Evolutionary conservation across 1,140 invertebrate species (phyloP).

Genomic region (Battus philenor): DNA sequence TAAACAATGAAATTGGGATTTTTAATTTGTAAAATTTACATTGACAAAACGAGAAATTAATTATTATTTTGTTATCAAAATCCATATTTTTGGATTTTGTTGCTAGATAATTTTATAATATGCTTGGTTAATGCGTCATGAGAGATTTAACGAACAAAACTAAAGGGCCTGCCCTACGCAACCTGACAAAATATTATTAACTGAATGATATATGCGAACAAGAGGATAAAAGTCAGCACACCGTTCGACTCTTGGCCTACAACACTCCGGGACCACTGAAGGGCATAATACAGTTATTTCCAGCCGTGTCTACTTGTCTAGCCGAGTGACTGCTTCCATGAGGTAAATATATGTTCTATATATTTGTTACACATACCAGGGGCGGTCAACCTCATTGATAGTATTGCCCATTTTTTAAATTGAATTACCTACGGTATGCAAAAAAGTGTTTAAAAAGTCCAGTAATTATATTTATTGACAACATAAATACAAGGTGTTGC

Average conservation of each 20-base stretch:
- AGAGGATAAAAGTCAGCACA: conserved; percentile 48
- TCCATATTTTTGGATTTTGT: no score
- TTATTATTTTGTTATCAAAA: no score
- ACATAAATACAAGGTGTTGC: no score
- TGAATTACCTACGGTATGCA: no score
- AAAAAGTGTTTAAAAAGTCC: no score
- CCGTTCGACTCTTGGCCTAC: conserved; percentile 62
- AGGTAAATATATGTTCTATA: conserved; percentile 47
- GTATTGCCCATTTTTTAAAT: no score
- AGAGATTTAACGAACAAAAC: conserved; percentile 59
- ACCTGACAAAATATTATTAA: conserved; percentile 48
- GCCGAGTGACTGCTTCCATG: conserved; percentile 15
- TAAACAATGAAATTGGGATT: conserved; percentile 11
- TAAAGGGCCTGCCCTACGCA: conserved; percentile 61
- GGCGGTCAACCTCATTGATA: no score
- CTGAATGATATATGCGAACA: conserved; percentile 18
- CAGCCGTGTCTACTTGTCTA: conserved; percentile 32
- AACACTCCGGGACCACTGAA: conserved; percentile 65
- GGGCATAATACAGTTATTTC: conserved; percentile 73
- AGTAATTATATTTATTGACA: no score
- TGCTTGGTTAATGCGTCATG: conserved; percentile 71
- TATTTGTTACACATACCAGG: no score
- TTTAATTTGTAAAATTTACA: background rate
- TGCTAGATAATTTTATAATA: no score
- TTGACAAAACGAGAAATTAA: no score